Evolutionary conservation across 2,113 vertebrate species (phyloP), one percentile per base, ranked within the genome.

Genomic region (Nibea albiflora): DNA sequence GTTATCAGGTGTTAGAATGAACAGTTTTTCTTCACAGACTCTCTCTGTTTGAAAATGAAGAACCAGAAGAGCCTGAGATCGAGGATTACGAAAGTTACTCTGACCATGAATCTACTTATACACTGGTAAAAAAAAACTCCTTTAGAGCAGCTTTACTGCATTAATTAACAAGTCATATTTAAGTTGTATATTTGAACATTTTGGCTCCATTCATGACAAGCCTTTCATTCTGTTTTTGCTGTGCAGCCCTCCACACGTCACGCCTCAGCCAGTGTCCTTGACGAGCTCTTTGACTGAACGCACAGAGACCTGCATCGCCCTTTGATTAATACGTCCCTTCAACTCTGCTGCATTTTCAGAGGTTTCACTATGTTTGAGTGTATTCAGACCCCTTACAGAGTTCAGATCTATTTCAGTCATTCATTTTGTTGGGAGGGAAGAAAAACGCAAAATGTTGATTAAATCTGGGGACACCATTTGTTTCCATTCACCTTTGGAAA

Each of bases 271-370:
- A 94, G 89, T 46, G 44, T 92, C 87, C 76, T 95, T 6, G 92
- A 95, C 28, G 90, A 93, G 31, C 90, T 97, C 42, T 95, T 97
- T 58, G 93, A 95, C 20, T 96, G 92, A 89, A 68, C 64, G 10
- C 47, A 17, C 50, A 20, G 16, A 31, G 28, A 60, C 20, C 22
- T 7, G 28, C 9, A 17, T 31, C 12, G 5, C 16, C 42, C 2
- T 57, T n/a, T 31, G 4, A 24, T 39, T 19, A 67, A 49, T 16
- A 3, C 35, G 44, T 70, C 57, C 57, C 19, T 22, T 61, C 16
- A 22, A 4, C 17, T 39, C 15, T 39, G 20, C 15, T 71, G 14
- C 2, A 24, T 73, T 73, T 78, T 67, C 11, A 62, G 3, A 44
- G 14, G 9, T 67, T 76, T 26, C 26, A 39, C 11, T 70, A 16